Evolutionary conservation across 2,888 invertebrate species (phyloP).

Genomic region (Chrysodeixis includens): DNA sequence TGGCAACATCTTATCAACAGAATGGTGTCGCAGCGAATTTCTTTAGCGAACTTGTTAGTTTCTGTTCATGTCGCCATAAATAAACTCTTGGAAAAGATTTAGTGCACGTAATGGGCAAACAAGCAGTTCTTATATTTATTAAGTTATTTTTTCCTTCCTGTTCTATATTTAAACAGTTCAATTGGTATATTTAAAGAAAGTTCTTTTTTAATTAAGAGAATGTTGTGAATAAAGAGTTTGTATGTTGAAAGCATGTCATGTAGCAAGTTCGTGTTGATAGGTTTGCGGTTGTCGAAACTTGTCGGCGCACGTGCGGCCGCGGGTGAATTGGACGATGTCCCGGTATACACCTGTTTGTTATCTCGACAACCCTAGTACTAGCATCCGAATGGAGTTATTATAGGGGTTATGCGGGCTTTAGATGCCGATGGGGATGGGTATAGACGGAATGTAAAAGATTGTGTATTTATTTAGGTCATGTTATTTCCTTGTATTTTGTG

Average conservation of each 20-base stretch:
- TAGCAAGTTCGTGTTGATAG: conserved; percentile 16
- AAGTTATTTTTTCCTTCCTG: neutral
- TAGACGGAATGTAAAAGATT: conserved; percentile 9
- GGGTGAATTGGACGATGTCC: conserved; percentile 20
- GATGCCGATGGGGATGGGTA: conserved; percentile 2
- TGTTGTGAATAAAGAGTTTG: neutral
- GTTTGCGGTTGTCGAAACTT: conserved; percentile 44
- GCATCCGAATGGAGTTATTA: conserved; percentile 42
- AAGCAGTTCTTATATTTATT: conserved; percentile 34
- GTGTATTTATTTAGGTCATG: conserved; percentile 9
- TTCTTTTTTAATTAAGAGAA: neutral
- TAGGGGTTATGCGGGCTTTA: conserved; percentile 37
- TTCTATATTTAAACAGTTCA: neutral
- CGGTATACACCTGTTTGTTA: conserved; percentile 44
- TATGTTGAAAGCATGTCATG: neutral
- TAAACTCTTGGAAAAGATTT: conserved; percentile 50
- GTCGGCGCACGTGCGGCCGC: conserved; percentile 32
- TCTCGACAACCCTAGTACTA: conserved; percentile 42
- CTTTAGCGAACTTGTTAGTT: conserved; percentile 51
- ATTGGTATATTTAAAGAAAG: neutral
- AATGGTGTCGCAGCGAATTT: conserved; percentile 47
- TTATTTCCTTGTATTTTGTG: conserved; percentile 4
- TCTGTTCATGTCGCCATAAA: conserved; percentile 48
- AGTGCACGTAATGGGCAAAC: conserved; percentile 45
- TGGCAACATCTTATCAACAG: conserved; percentile 52